These are phyloP conservation scores for Gari tellinella DNA, from an alignment of 2,888 invertebrate species.

Conservation along the genomic window DNA sequence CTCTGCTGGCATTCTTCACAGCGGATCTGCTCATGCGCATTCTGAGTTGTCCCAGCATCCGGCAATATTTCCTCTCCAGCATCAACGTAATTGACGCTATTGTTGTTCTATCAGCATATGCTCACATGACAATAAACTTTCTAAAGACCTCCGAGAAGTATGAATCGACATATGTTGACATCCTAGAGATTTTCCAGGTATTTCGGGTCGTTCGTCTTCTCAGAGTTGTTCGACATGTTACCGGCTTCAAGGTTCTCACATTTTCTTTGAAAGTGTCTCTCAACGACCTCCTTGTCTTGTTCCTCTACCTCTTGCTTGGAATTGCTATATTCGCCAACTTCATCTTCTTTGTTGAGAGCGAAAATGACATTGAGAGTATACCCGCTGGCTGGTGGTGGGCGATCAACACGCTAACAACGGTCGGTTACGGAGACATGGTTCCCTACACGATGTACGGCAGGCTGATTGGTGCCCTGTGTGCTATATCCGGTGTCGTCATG, in stretches of 20 bases:
- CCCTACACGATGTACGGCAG: constrained; percentile 59
- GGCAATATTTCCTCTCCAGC: constrained; percentile 47
- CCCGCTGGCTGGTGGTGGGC: constrained; percentile 68
- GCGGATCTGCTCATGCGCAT: constrained; percentile 52
- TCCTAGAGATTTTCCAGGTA: constrained; percentile 56
- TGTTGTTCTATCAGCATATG: constrained; percentile 54
- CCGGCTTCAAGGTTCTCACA: constrained; percentile 58
- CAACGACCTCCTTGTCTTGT: constrained; percentile 58
- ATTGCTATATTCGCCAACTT: constrained; percentile 64
- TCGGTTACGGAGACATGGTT: constrained; percentile 65
- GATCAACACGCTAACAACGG: constrained; percentile 63
- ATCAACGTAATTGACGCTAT: constrained; percentile 58
- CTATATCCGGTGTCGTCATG: constrained; percentile 60
- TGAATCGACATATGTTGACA: constrained; percentile 37
- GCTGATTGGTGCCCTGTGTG: constrained; percentile 57
- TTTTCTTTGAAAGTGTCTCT: constrained; percentile 53
- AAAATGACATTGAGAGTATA: constrained; percentile 50
- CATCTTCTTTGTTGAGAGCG: constrained; percentile 61
- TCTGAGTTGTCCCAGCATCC: constrained; percentile 52
- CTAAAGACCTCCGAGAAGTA: constrained; percentile 47
- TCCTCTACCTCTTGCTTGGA: constrained; percentile 58
- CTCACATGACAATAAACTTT: constrained; percentile 45
- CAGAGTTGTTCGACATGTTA: constrained; percentile 56
- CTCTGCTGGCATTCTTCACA: constrained; percentile 56
- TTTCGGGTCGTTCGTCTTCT: constrained; percentile 61